Evolutionary conservation across 2,888 invertebrate genomes (phyloP), one percentile per base, ranked within the genome.

Genomic region (Phrixothrix hirtus): DNA sequence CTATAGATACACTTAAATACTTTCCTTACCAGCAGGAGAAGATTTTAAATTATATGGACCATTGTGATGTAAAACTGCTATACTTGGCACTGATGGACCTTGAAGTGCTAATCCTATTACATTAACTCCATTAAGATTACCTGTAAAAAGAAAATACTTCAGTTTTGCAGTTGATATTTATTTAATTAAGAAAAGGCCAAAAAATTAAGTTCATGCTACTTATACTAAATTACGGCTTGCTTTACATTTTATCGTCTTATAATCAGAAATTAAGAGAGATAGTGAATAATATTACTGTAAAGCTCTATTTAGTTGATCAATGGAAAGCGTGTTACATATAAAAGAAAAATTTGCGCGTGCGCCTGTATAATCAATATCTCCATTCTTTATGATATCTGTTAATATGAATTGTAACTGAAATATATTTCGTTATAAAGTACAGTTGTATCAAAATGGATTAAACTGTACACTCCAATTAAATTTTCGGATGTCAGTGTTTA

Each of bases 51-150:
- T 72, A 58, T 72, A 74, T 6, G 75, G 75, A 10, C 74, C 74
- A 48, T 73, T 74, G 47, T 73, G 73, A 39, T 71, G 71, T 35
- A 77, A 63, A 48, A 76, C 77, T 34, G 78, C 77, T 64, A 78
- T 71, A 50, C 69, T 71, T 44, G 79, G 78, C 61, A 77, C 72
- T 36, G 78, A 76, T 27, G 79, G 79, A 53, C 79, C 79, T 70
- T 81, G 81, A 57, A 81, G 71, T 52, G 80, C 79, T 37, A 64
- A 39, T 21, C 64, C 64, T 64, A 82, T 86, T 76, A 87, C 83
- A 74, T 87, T 88, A 77, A 87, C 85, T 36, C 87, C 87, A 70
- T 88, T 88, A 30, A 84, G 83, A 66, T 79, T 80, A 64, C 87
- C 88, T 88, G 80, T 6, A 75, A 68, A 21, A 13, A n/a, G n/a